Base-by-base conservation (phyloP, 2,113 vertebrate genomes). In the Dromas ardeola region DNA sequence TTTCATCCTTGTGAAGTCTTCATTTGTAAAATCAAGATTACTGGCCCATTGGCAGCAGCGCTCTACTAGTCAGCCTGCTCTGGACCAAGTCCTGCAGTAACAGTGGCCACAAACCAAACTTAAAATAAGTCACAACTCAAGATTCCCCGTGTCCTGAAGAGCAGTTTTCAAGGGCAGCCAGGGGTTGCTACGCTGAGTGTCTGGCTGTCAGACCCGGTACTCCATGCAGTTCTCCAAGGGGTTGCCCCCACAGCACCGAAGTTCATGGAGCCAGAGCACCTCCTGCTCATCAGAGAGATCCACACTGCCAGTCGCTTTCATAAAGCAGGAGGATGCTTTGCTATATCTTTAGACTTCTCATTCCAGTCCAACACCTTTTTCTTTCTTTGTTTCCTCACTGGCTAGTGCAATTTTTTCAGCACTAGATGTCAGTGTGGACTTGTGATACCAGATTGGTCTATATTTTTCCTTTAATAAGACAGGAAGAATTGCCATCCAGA, bases 401-500 rank as follows among this genome's bases (percentile, higher is more conserved):
- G 76, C 91, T 95, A 81, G 71, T 97, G 96, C 76, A 80, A 81
- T 91, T 91, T 96, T 97, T 95, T 92, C 74, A 97, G 97, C 98
- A 98, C 98, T 98, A 98, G 98, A 93, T 98, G 98, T 98, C 98
- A 98, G 97, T 98, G 95, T 98, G 97, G 96, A 93, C 95, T 97
- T 97, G 77, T 4, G n/a, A 80, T 90, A 93, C n/a, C 76, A 73
- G 52, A 61, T 10, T 71, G 65, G 66, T 56, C 84, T 63, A 26
- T n/a, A 29, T 66, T 76, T 63, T 80, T 30, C 20, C 30, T 88
- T 66, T 67, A 77, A 52, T 26, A 32, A 40, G 26, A 77, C 27
- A 81, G 63, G n/a, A 76, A 90, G n/a, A 88, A 65, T 59, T 71
- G 63, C n/a, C 50, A 61, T 53, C 79, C 58, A 76, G 45, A 79